Conservation (phyloP, 2,113 vertebrate genomes). For the Pagrus major region DNA sequence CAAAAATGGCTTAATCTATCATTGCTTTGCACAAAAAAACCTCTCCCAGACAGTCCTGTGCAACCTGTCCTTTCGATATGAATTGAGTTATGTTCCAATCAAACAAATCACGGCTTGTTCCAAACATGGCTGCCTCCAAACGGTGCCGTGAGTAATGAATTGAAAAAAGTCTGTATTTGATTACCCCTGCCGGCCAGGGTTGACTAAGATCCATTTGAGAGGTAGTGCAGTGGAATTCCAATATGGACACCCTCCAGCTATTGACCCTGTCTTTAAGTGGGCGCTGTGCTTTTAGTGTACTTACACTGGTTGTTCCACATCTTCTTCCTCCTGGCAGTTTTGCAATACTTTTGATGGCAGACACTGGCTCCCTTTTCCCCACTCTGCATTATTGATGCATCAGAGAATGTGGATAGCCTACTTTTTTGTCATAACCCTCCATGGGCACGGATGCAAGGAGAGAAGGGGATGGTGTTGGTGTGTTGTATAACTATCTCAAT, state of each 20-base stretch:
- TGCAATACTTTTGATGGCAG: constrained; percentile 83
- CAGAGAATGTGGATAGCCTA: constrained; percentile 75
- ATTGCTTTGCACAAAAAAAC: constrained; percentile 42
- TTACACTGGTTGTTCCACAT: constrained; percentile 75
- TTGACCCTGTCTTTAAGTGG: constrained; percentile 83
- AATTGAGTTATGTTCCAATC: constrained; percentile 80
- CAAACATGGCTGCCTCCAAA: constrained; percentile 62
- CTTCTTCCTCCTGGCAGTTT: constrained; percentile 81
- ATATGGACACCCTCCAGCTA: constrained; percentile 85
- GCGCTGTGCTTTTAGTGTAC: constrained; percentile 82
- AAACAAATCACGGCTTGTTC: constrained; percentile 75
- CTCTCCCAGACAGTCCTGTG: constrained; percentile 47
- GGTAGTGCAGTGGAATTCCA: constrained; percentile 75
- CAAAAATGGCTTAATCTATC: constrained; percentile 51
- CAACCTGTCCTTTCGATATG: constrained; percentile 64
- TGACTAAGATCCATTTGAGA: constrained; percentile 84
- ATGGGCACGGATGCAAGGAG: constrained; percentile 44
- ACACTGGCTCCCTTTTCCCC: constrained; percentile 65
- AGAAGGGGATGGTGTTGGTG: constrained; percentile 2
- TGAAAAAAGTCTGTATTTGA: constrained; percentile 79
- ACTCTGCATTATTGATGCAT: constrained; percentile 83
- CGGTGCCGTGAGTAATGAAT: constrained; percentile 77
- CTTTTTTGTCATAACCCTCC: constrained; percentile 68
- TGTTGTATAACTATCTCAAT: constrained; percentile 17
- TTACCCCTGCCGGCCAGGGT: constrained; percentile 69